phyloP scores from a whole-genome alignment of 2,113 vertebrate genomes.

The Sula dactylatra region DNA sequence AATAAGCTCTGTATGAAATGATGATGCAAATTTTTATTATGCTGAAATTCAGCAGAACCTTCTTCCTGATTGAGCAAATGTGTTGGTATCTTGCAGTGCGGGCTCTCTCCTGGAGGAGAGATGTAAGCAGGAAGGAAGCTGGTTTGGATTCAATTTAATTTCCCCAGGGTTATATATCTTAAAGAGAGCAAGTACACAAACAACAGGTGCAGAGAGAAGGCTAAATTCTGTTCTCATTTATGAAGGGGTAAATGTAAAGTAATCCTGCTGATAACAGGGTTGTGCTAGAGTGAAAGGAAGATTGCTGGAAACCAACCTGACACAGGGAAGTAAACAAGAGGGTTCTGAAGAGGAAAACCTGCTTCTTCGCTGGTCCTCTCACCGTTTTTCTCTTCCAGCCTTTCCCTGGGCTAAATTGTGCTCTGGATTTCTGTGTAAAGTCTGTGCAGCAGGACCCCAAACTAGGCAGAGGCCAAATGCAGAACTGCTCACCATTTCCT shows the following conservation, averaged over 20 bases:
- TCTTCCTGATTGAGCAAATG: background rate
- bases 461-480: background rate
- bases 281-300: background rate
- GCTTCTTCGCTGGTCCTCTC: background rate
- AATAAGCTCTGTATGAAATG: background rate
- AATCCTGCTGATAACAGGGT: background rate
- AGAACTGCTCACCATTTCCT: background rate
- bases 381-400: background rate
- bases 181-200: background rate
- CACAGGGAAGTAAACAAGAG: background rate
- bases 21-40: background rate
- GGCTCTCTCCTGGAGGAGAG: background rate
- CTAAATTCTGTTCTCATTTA: background rate
- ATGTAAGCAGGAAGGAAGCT: background rate
- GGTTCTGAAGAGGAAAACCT: background rate
- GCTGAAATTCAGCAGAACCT: constrained; percentile 19
- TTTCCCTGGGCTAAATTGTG: background rate
- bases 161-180: background rate
- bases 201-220: background rate
- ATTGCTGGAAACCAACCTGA: background rate
- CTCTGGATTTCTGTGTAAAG: background rate
- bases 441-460: background rate
- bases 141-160: background rate
- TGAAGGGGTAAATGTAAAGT: background rate
- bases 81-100: background rate